Evolutionary conservation across 2,113 vertebrate genomes (phyloP).

Genomic region (Dromiciops gliroides): DNA sequence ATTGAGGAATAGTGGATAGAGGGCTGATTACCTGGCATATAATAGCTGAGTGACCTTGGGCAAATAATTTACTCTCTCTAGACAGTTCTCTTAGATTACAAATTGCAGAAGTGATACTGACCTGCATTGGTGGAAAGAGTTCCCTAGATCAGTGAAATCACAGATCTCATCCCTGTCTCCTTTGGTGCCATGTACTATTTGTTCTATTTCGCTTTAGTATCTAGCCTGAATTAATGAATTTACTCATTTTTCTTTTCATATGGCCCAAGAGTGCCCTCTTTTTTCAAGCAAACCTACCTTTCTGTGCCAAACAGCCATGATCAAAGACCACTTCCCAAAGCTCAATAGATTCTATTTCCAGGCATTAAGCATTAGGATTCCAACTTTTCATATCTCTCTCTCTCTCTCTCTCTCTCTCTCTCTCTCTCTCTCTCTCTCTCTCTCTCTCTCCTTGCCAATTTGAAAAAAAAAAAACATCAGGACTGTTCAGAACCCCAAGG

Average conservation of each 20-base stretch:
- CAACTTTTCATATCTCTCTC: not conserved
- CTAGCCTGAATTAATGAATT: constrained; percentile 44
- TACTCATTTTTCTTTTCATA: constrained; percentile 64
- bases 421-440: too few relatives aligned
- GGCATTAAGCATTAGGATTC: not conserved
- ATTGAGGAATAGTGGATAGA: not conserved
- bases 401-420: too few relatives aligned
- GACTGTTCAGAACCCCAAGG: too few relatives aligned
- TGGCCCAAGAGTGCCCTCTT: constrained; percentile 33
- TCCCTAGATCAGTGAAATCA: not conserved
- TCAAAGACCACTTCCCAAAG: constrained; percentile 61
- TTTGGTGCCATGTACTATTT: not conserved
- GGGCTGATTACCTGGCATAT: not conserved
- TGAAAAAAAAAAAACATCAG: constrained; percentile 40
- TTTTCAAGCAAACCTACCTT: constrained; percentile 53
- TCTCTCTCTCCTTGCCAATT: not conserved
- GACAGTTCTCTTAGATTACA: not conserved
- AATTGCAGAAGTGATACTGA: not conserved
- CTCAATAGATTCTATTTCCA: constrained; percentile 51
- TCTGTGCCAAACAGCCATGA: constrained; percentile 45
- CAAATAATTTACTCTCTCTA: not conserved
- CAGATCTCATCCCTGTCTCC: not conserved
- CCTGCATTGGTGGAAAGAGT: not conserved
- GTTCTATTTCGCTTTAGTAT: constrained; percentile 47
- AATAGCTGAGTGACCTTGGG: not conserved